phyloP scores from a whole-genome alignment of 2,113 vertebrate species.

The Uropsilus gracilis region DNA sequence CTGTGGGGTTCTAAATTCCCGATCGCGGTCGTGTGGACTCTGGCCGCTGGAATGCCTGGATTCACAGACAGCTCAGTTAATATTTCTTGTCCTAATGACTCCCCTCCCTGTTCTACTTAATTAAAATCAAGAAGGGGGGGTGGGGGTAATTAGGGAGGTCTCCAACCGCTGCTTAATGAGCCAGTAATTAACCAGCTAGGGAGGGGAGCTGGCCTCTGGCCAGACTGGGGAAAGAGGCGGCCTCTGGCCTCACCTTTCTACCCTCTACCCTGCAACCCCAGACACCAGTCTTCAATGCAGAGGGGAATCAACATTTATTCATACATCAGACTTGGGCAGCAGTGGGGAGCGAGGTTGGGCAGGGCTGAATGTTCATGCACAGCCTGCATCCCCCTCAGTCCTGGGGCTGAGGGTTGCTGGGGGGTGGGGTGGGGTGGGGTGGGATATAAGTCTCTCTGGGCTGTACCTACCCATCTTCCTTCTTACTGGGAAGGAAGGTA shows the following conservation, averaged over 20 bases:
- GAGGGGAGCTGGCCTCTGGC: constrained; percentile 78
- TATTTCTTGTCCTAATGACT: constrained; percentile 77
- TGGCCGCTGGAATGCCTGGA: constrained; percentile 34
- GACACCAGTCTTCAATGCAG: constrained; percentile 63
- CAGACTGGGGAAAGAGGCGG: constrained; percentile 49
- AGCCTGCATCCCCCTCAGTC: constrained; percentile 10
- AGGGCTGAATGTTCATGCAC: background rate
- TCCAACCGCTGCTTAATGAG: constrained; percentile 79
- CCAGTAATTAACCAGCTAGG: constrained; percentile 74
- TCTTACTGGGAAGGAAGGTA: background rate
- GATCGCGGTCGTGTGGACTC: background rate
- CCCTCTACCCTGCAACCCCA: background rate
- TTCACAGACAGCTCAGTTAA: constrained; percentile 57
- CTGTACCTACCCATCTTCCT: background rate
- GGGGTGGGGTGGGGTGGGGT: no score
- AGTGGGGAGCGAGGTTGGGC: background rate
- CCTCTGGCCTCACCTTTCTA: constrained; percentile 52
- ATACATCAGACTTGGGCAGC: constrained; percentile 14
- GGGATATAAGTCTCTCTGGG: background rate
- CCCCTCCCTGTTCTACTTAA: constrained; percentile 78
- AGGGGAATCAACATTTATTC: constrained; percentile 73
- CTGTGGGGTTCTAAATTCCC: background rate
- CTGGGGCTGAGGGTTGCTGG: background rate
- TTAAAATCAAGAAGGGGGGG: constrained; percentile 72
- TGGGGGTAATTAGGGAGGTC: constrained; percentile 77